A percentile compares a stretch with the other conserved stretches of the same genome.
phyloP scores from a whole-genome alignment of 2,113 vertebrate genomes.

The Neolamprologus hecqui region DNA sequence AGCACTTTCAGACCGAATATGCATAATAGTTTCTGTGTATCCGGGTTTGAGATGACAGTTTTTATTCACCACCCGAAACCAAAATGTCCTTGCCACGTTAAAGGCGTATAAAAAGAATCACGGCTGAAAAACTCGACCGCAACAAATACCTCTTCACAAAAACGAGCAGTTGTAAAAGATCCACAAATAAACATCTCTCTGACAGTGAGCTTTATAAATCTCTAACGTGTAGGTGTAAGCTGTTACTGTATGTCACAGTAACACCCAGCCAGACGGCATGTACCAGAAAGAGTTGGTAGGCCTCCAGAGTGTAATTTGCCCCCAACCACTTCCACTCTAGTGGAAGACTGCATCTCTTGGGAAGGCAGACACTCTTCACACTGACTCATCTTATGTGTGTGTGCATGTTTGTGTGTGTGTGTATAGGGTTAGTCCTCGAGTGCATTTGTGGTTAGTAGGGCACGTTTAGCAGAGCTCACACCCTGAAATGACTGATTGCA shows the following conservation, averaged over 20 bases:
- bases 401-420: background rate
- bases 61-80: background rate
- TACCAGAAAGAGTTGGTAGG: background rate
- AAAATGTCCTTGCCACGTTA: background rate
- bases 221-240: background rate
- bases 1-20: background rate
- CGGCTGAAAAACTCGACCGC: background rate
- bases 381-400: slow-evolving; percentile 9
- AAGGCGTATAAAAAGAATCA: background rate
- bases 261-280: background rate
- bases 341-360: slow-evolving; percentile 9
- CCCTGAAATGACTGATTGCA: slow-evolving; percentile 20
- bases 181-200: background rate
- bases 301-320: slow-evolving; percentile 16
- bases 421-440: background rate
- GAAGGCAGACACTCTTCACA: slow-evolving; percentile 20
- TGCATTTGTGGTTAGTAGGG: background rate
- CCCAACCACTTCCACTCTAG: slow-evolving; percentile 27
- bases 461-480: background rate
- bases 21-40: background rate
- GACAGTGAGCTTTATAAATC: background rate
- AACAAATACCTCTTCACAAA: background rate
- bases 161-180: background rate
- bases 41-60: background rate
- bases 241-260: background rate